A percentile compares a stretch with the other conserved stretches of the same genome.
Conservation (phyloP, 2,797 vertebrate species). For the Melanotaenia parkinsoni region DNA sequence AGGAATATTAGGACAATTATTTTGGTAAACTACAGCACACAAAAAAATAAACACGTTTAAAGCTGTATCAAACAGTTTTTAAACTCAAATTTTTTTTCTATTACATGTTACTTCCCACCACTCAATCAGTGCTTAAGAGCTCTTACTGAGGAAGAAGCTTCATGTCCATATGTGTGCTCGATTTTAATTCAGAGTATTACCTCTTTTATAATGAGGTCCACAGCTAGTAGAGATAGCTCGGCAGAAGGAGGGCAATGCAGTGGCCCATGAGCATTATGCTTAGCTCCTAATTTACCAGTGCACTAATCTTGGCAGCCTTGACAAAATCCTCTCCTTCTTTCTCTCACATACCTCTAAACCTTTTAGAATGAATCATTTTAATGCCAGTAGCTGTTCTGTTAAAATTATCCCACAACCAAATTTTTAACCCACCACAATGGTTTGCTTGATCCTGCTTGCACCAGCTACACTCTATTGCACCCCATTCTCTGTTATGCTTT, state of each 20-base stretch:
- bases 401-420: not conserved
- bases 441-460: conserved; percentile 13
- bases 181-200: conserved; percentile 44
- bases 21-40: not conserved
- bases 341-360: conserved; percentile 12
- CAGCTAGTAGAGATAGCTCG: conserved; percentile 36
- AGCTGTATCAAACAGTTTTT: not conserved
- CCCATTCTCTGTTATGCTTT: conserved; percentile 19
- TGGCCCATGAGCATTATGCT: conserved; percentile 34
- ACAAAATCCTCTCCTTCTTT: conserved; percentile 29
- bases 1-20: too few relatives aligned
- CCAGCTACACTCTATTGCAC: conserved; percentile 16
- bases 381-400: conserved; percentile 5
- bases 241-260: conserved; percentile 38
- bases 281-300: conserved; percentile 40
- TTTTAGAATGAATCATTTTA: conserved; percentile 34
- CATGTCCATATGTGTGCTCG: conserved; percentile 6
- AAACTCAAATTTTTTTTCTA: not conserved
- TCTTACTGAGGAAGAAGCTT: conserved; percentile 14
- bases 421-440: conserved; percentile 12
- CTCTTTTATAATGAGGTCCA: conserved; percentile 46
- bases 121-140: conserved; percentile 2
- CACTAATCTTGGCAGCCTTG: conserved; percentile 26
- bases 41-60: not conserved
- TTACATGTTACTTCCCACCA: not conserved